Evolutionary conservation across 2,797 vertebrate genomes (phyloP).

Genomic region (Ctenopoma kingsleyae): DNA sequence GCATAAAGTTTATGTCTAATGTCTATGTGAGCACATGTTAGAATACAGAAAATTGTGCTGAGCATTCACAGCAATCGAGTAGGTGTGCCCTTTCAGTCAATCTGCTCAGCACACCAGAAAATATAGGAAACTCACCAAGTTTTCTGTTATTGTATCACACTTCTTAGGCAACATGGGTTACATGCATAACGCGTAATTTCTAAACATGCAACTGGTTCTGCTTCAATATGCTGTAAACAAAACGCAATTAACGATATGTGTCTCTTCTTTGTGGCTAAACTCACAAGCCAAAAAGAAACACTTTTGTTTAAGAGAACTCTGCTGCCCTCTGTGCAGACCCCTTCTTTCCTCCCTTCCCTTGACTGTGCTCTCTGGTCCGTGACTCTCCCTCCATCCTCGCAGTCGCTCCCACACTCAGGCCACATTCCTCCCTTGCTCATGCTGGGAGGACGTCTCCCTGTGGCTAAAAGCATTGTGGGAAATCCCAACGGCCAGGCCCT

Average conservation of each 20-base stretch:
- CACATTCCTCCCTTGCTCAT: conserved; percentile 80
- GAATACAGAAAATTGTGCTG: no score
- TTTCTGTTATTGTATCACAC: no score
- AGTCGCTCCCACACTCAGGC: conserved; percentile 79
- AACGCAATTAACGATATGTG: conserved; percentile 15
- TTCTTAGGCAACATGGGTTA: no score
- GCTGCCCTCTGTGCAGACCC: conserved; percentile 66
- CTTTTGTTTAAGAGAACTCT: conserved; percentile 52
- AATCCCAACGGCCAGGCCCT: conserved; percentile 73
- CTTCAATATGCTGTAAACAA: no score
- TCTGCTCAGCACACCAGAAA: no score
- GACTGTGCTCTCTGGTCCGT: conserved; percentile 73
- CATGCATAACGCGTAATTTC: no score
- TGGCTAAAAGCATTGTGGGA: conserved; percentile 82
- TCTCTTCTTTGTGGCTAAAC: conserved; percentile 33
- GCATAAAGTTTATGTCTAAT: no score
- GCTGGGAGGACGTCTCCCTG: conserved; percentile 83
- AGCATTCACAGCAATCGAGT: no score
- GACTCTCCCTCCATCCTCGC: conserved; percentile 73
- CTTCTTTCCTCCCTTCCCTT: conserved; percentile 60
- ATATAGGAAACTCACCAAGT: no score
- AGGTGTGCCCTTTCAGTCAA: no score
- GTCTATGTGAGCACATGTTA: no score
- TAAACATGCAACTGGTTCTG: no score
- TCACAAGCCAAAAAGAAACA: conserved; percentile 45